Conservation (phyloP, 2,888 invertebrate species). For the Xylota segnis region DNA sequence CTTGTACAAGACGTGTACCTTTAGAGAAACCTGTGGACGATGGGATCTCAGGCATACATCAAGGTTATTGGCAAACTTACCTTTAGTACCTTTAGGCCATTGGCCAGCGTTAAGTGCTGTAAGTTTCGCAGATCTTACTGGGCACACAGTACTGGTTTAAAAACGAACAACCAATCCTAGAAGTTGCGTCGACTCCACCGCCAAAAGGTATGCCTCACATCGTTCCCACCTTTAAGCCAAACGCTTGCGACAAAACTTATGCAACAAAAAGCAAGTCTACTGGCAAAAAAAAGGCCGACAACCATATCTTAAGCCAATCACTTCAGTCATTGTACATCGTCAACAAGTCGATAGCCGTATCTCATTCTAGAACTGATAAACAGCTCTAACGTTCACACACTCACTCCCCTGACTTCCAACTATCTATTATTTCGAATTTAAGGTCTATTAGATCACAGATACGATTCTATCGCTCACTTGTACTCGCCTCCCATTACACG, state of each 20-base stretch:
- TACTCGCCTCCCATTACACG: not conserved
- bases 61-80: too few species aligned
- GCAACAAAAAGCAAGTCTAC: not conserved
- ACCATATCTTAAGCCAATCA: not conserved
- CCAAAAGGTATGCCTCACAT: too few species aligned
- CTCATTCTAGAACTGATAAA: not conserved
- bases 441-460: slow-evolving; percentile 9
- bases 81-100: too few species aligned
- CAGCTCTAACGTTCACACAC: not conserved
- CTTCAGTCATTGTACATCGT: not conserved
- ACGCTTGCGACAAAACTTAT: not conserved
- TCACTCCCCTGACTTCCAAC: not conserved
- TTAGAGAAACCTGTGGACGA: too few species aligned
- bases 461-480: not conserved
- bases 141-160: not conserved
- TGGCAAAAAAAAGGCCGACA: not conserved
- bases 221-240: not conserved
- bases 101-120: too few species aligned
- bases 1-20: too few species aligned
- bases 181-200: too few species aligned
- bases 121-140: too few species aligned
- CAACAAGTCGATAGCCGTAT: not conserved
- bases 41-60: too few species aligned
- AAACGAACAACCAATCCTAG: too few species aligned
- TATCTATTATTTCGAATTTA: not conserved